A percentile compares a stretch with the other conserved stretches of the same genome.
phyloP scores from a whole-genome alignment of 2,888 invertebrate species.

The Lasioglossum vierecki region DNA sequence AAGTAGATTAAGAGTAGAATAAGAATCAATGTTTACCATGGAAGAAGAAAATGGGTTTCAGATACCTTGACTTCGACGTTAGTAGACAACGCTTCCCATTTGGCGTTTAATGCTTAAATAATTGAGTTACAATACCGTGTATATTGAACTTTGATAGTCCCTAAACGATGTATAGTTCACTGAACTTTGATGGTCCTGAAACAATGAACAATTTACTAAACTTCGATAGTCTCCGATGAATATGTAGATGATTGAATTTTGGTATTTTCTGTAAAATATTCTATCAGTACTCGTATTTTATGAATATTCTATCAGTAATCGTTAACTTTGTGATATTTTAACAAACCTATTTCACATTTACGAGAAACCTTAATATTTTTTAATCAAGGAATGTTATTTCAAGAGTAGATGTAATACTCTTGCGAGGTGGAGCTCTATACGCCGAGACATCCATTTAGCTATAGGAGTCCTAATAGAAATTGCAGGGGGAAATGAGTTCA shows the following conservation, averaged over 20 bases:
- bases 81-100: not conserved
- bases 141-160: constrained; percentile 2
- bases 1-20: not conserved
- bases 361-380: not conserved
- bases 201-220: not conserved
- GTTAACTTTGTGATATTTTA: not conserved
- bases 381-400: not conserved
- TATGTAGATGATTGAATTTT: not conserved
- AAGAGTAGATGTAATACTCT: not conserved
- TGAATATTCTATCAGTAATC: not conserved
- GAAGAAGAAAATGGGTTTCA: not conserved
- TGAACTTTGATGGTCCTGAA: not conserved
- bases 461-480: not conserved
- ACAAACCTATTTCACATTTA: not conserved
- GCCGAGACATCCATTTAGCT: not conserved
- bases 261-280: not conserved
- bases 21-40: not conserved
- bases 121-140: not conserved
- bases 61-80: not conserved
- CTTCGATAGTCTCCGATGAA: not conserved
- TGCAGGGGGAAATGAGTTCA: not conserved
- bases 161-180: not conserved
- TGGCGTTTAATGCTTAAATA: not conserved
- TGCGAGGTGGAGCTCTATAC: not conserved
- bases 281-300: not conserved